Evolutionary conservation across 2,113 vertebrate genomes (phyloP), one percentile per base, ranked within the genome.

Genomic region (Meleagris gallopavo): DNA sequence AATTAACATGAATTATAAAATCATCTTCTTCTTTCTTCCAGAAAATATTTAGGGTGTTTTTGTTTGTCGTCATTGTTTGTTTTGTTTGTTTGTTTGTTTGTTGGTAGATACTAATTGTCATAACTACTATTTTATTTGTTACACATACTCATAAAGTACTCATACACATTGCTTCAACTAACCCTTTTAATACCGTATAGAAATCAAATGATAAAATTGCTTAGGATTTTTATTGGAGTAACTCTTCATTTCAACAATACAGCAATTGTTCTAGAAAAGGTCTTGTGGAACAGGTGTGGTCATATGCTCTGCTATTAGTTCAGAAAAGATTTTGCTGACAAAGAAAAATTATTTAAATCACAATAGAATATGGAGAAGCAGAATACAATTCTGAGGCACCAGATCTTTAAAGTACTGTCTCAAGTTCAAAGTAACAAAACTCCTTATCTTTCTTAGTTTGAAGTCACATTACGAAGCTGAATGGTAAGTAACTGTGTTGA

Each of bases 51-150:
- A 43, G 41, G 41, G 15, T 43, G 18, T 19, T 45, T 45, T 45
- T 19, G 16, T 45, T 14, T 18, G 45, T 45, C 19, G 15, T 43
- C 16, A 15, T 43, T 43, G 41, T 45, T 45, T 45, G 17, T 17
- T 45, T 48, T 21, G 46, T 48, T n/a, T n/a, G n/a, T 22, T 48
- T 50, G 25, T 14, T 11, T 88, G 61, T 83, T n/a, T n/a, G n/a
- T 34, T 11, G 38, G 29, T 57, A 40, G 21, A 24, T 89, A 27
- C 61, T 91, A 93, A 78, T 92, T 88, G 36, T 21, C 83, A 6
- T 78, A 87, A 80, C 85, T 91, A 60, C 29, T 77, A 48, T 81
- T 80, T 81, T 89, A 60, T 70, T 89, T 94, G 30, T 89, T 81
- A 40, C 43, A 86, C 6, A 11, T 89, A 67, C 86, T 79, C 90